These are phyloP conservation scores for Caloenas nicobarica DNA, from an alignment of 2,113 vertebrate genomes.

Conservation along the genomic window DNA sequence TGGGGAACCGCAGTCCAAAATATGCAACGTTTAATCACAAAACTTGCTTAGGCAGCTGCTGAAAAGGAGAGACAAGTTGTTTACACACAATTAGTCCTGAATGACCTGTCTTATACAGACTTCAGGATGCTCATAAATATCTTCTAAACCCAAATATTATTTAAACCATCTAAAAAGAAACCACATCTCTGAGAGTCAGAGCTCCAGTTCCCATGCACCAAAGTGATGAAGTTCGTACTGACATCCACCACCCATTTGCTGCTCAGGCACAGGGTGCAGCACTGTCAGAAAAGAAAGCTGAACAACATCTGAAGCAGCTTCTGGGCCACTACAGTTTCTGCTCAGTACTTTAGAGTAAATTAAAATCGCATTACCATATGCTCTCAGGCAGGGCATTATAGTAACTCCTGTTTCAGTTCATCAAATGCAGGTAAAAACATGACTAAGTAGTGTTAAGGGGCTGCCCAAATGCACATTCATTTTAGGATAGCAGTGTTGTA, in stretches of 20 bases:
- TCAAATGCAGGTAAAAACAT: neutral
- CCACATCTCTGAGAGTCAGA: neutral
- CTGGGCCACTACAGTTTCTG: neutral
- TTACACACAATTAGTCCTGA: slow-evolving; percentile 17
- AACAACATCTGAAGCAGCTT: neutral
- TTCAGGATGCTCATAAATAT: slow-evolving; percentile 32
- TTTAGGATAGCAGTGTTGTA: neutral
- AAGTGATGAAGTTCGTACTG: neutral
- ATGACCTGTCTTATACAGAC: neutral
- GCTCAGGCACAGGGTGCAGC: rapidly evolving
- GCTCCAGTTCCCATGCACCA: neutral
- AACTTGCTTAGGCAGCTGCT: slow-evolving; percentile 61
- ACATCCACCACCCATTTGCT: neutral
- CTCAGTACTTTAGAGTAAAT: neutral
- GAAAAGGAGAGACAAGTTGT: slow-evolving; percentile 26
- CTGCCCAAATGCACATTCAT: neutral
- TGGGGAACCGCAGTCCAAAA: slow-evolving; percentile 3
- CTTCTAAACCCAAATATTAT: slow-evolving; percentile 22
- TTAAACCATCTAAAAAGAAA: neutral
- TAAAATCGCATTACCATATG: rapidly evolving
- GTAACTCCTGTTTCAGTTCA: neutral
- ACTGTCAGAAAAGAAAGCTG: neutral
- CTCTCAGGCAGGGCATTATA: neutral
- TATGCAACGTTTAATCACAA: neutral
- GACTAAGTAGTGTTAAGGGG: rapidly evolving